Evolutionary conservation across 1,140 invertebrate genomes (phyloP).

Genomic region (Drosophila pandora): DNA sequence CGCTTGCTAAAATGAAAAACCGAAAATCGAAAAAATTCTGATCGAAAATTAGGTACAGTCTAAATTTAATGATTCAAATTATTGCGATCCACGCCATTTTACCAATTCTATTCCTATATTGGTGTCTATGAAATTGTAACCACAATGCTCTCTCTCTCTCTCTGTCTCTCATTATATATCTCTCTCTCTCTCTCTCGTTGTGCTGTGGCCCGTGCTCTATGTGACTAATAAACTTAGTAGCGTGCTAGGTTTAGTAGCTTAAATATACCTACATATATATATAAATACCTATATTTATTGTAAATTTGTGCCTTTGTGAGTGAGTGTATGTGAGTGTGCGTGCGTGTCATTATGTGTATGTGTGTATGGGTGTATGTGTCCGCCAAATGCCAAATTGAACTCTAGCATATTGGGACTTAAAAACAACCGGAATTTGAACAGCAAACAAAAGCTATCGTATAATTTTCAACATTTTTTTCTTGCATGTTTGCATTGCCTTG

Average conservation of each 20-base stretch:
- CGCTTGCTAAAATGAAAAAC: slow-evolving; percentile 53
- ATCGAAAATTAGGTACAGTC: slow-evolving; percentile 73
- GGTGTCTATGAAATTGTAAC: slow-evolving; percentile 75
- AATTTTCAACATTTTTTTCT: slow-evolving; percentile 54
- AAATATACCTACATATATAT: slow-evolving; percentile 39
- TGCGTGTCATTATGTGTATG: slow-evolving; percentile 37
- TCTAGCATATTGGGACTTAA: slow-evolving; percentile 43
- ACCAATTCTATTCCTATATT: slow-evolving; percentile 61
- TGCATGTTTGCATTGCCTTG: slow-evolving; percentile 73
- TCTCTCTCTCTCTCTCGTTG: slow-evolving; percentile 57
- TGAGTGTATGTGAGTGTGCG: slow-evolving; percentile 35
- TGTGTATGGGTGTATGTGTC: neutral
- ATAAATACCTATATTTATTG: slow-evolving; percentile 20
- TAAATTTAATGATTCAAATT: slow-evolving; percentile 48
- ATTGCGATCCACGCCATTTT: slow-evolving; percentile 48
- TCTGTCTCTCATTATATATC: slow-evolving; percentile 55
- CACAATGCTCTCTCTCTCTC: slow-evolving; percentile 57
- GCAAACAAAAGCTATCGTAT: slow-evolving; percentile 54
- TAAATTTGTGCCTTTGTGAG: slow-evolving; percentile 25
- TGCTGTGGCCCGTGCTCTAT: slow-evolving; percentile 75
- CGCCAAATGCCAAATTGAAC: slow-evolving; percentile 40
- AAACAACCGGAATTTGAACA: slow-evolving; percentile 47
- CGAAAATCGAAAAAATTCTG: slow-evolving; percentile 30
- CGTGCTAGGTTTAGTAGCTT: slow-evolving; percentile 78
- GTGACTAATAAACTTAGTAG: slow-evolving; percentile 70